A percentile compares a stretch with the other conserved stretches of the same genome.
These are phyloP conservation scores for Cheiracanthium punctorium DNA, from an alignment of 2,888 invertebrate genomes.

Conservation along the genomic window DNA sequence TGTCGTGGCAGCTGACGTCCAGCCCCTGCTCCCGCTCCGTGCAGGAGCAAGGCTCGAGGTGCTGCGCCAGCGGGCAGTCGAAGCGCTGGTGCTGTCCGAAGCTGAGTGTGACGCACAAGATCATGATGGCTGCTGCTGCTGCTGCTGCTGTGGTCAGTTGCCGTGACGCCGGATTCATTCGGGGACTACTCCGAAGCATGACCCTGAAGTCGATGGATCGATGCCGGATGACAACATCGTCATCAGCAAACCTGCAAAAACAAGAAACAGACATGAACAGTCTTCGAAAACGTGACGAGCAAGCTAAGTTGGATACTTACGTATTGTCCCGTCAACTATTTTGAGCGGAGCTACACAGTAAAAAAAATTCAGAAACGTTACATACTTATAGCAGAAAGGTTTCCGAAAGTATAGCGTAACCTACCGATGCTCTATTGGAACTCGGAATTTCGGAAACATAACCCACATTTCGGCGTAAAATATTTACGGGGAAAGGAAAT, in stretches of 20 bases:
- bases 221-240: conserved; percentile 50
- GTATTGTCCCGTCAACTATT: no score
- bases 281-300: no score
- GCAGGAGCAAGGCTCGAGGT: conserved; percentile 83
- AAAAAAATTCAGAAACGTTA: no score
- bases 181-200: conserved; percentile 45
- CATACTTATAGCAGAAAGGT: no score
- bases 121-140: conserved; percentile 44
- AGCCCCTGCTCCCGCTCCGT: conserved; percentile 87
- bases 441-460: no score
- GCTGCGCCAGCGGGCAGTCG: conserved; percentile 51
- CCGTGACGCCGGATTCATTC: conserved; percentile 48
- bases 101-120: conserved; percentile 25
- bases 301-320: no score
- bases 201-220: conserved; percentile 47
- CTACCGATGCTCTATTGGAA: no score
- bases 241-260: conserved; percentile 46
- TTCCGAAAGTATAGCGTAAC: no score
- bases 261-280: not conserved
- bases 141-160: not conserved
- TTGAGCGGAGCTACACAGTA: no score
- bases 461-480: no score
- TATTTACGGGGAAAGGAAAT: no score
- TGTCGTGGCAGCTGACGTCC: conserved; percentile 88
- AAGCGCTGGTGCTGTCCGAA: conserved; percentile 19